Evolutionary conservation across 1,140 invertebrate species (phyloP).

Genomic region (Drosophila kepulauana): DNA sequence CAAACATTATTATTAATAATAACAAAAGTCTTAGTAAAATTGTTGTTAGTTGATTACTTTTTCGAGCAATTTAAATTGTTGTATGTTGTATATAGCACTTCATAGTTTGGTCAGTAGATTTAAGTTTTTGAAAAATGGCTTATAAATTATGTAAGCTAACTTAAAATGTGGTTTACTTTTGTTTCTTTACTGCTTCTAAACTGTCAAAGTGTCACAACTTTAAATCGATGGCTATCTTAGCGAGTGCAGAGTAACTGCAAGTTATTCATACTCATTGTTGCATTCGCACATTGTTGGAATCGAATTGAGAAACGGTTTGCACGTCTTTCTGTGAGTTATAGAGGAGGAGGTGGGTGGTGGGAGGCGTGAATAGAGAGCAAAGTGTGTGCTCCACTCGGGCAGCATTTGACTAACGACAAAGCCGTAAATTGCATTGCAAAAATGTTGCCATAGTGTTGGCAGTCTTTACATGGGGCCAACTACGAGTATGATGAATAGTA

Average conservation of each 20-base stretch:
- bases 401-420: slow-evolving; percentile 72
- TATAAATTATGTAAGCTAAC: no score
- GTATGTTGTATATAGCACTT: no score
- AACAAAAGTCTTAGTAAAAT: no score
- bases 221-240: not conserved
- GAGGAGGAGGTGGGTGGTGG: not conserved
- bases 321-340: slow-evolving; percentile 18
- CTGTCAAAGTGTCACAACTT: not conserved
- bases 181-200: no score
- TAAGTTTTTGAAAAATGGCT: no score
- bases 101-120: no score
- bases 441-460: slow-evolving; percentile 28
- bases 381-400: slow-evolving; percentile 32
- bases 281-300: slow-evolving; percentile 9
- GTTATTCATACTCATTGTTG: not conserved
- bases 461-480: slow-evolving; percentile 52
- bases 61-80: no score
- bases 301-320: slow-evolving; percentile 19
- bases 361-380: no score
- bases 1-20: no score
- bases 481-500: slow-evolving; percentile 58
- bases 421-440: slow-evolving; percentile 61
- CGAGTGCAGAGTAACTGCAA: slow-evolving; percentile 4
- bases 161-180: no score
- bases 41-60: no score